A percentile compares a stretch with the other conserved stretches of the same genome.
Conservation (phyloP, 2,888 invertebrate species). For the Drosophila seclusa region DNA sequence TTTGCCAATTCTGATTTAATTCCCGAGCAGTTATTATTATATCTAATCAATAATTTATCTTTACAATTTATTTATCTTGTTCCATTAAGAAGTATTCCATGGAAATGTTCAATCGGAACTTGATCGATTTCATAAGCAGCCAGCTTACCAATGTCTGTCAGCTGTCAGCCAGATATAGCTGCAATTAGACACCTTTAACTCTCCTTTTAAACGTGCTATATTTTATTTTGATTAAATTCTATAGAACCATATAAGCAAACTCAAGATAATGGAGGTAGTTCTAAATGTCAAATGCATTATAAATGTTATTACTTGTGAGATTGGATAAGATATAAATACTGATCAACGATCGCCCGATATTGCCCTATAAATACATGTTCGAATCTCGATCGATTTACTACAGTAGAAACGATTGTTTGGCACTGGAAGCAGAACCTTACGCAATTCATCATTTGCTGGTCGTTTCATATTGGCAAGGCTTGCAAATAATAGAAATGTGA, state of each 20-base stretch:
- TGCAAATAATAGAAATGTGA: slow-evolving; percentile 20
- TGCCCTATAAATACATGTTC: background rate
- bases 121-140: background rate
- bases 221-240: background rate
- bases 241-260: background rate
- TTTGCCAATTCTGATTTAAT: background rate
- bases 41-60: background rate
- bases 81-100: background rate
- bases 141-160: background rate
- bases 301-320: background rate
- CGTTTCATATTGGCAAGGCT: background rate
- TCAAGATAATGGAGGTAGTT: background rate
- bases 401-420: slow-evolving; percentile 1
- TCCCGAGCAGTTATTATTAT: background rate
- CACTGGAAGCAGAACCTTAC: slow-evolving; percentile 8
- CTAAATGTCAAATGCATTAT: background rate
- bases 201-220: background rate
- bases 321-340: background rate
- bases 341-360: background rate
- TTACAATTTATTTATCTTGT: background rate
- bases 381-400: background rate
- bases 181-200: background rate
- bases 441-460: slow-evolving; percentile 23
- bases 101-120: background rate
- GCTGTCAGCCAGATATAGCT: background rate